Percentiles rank a stretch among this genome's conserved stretches.
Conservation (phyloP, 1,140 invertebrate species). For the Maconellicoccus hirsutus region DNA sequence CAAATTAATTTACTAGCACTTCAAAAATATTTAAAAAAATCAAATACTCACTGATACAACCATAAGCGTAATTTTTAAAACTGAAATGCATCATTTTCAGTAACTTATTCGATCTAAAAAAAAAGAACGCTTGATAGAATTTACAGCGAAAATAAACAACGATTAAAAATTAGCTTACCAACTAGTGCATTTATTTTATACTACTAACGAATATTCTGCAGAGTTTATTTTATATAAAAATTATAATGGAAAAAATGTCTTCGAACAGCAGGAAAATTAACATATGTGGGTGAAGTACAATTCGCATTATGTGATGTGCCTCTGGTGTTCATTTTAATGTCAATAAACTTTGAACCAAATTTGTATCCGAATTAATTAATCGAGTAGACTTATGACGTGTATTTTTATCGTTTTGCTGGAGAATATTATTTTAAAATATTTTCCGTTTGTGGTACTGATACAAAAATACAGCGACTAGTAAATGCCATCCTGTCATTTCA, state of each 20-base stretch:
- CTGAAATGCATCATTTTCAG: neutral
- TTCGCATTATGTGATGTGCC: neutral
- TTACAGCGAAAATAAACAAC: neutral
- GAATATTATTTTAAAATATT: too few species aligned
- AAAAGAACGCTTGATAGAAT: neutral
- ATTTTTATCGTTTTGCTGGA: too few species aligned
- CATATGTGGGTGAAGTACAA: constrained; percentile 8
- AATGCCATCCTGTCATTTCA: neutral
- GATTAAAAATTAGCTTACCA: neutral
- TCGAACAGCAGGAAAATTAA: neutral
- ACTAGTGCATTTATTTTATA: neutral
- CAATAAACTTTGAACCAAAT: neutral
- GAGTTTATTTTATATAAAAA: neutral
- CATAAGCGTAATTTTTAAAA: neutral
- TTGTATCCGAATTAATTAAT: neutral
- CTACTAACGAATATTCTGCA: neutral
- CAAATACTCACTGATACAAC: neutral
- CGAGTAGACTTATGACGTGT: too few species aligned
- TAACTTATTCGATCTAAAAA: neutral
- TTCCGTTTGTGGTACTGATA: neutral
- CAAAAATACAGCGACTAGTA: neutral
- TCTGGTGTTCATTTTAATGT: neutral
- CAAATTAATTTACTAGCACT: too few species aligned
- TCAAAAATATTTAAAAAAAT: neutral
- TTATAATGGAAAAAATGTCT: neutral